Evolutionary conservation across 2,797 vertebrate species (phyloP), one percentile per base, ranked within the genome.

Genomic region (Enteromius unitaeniatus): DNA sequence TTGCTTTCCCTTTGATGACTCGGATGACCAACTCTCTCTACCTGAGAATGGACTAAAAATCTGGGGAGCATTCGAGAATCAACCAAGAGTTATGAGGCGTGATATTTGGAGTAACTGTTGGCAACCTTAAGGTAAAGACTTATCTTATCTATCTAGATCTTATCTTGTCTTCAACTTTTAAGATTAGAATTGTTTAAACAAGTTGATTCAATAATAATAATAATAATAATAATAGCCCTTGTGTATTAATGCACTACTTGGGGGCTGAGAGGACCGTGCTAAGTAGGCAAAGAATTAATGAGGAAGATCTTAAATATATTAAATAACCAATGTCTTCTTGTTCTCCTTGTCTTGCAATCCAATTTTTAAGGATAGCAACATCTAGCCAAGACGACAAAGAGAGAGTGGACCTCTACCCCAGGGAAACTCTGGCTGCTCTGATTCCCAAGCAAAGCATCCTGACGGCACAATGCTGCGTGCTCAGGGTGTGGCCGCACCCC

Each of bases 401-500:
- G 53, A 14, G 53, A 37, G 60, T 65, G 74, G 73, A 68, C 74
- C 72, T 82, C 79, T 70, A 79, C 40, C 69, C 37, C 40, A 34
- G 73, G 82, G 67, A 85, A 85, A 76, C 85, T 86, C 86, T 87
- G 88, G 84, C 86, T 86, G 47, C 83, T 85, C 84, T 72, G 58
- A 69, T 85, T 69, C 81, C 86, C 83, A 79, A 84, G 62, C 65
- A 58, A 84, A 73, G 81, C 78, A 74, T 89, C 86, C 87, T 83
- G 85, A 85, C 73, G 84, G 86, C 89, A 87, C 87, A 87, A 94
- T 94, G 93, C 45, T 75, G 85, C 72, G 67, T 37, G 85, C 78
- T 72, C 87, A 85, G 88, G 88, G 89, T 82, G 88, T 86, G 75
- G 86, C 47, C 1, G 85, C 88, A 74, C 88, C 92, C 47, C 82